phyloP scores from a whole-genome alignment of 2,113 vertebrate genomes.

The Fregata magnificens region DNA sequence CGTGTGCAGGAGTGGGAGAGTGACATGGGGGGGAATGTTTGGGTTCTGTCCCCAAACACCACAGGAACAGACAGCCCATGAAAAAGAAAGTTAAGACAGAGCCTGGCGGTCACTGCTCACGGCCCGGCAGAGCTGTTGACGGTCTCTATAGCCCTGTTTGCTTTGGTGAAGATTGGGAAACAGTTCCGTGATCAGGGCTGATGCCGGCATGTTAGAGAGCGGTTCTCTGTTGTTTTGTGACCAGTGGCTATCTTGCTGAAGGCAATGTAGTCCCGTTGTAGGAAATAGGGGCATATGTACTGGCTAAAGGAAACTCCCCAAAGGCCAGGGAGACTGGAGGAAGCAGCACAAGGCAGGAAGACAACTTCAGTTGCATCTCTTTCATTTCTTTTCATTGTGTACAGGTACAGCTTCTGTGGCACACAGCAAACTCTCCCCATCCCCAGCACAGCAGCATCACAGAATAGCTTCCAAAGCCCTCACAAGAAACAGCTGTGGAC shows the following conservation, averaged over 20 bases:
- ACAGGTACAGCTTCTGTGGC: not conserved
- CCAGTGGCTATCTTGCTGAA: not conserved
- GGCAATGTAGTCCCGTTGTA: not conserved
- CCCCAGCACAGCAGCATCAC: not conserved
- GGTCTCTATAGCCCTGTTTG: not conserved
- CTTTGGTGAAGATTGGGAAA: not conserved
- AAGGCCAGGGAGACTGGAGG: not conserved
- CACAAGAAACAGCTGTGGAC: not conserved
- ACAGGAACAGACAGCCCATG: not conserved
- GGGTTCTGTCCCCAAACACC: not conserved
- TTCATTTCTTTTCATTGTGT: not conserved
- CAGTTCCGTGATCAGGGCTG: not conserved
- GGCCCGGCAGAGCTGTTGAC: rapidly evolving
- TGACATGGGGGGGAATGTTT: not conserved
- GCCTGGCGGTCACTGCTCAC: not conserved
- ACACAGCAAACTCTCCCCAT: not conserved
- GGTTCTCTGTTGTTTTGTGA: not conserved
- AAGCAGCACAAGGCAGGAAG: not conserved
- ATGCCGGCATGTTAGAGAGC: not conserved
- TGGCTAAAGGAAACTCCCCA: not conserved
- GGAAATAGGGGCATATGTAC: not conserved
- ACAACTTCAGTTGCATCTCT: not conserved
- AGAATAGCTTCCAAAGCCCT: not conserved
- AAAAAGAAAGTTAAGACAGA: not conserved
- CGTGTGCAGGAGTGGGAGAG: not conserved